These are phyloP conservation scores for Tanypteryx hageni DNA, from an alignment of 2,888 invertebrate species.

Conservation along the genomic window DNA sequence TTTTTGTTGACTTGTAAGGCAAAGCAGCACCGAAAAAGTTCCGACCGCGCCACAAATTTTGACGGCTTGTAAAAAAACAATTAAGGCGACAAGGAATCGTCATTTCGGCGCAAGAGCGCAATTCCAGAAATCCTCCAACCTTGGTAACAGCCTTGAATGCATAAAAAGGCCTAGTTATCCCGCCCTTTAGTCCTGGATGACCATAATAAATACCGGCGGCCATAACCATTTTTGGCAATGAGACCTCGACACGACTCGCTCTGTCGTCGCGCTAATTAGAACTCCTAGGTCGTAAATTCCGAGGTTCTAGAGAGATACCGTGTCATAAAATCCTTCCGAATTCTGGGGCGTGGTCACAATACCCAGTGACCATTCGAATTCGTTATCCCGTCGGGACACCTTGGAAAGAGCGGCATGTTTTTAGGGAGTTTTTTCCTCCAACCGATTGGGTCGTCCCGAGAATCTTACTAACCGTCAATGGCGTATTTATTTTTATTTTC, in stretches of 20 bases:
- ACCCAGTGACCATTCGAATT: not conserved
- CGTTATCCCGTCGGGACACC: not conserved
- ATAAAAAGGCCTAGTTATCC: not conserved
- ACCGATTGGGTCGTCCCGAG: too few relatives aligned
- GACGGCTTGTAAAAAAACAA: too few relatives aligned
- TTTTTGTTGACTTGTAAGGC: too few relatives aligned
- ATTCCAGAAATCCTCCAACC: not conserved
- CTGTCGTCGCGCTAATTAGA: slow-evolving; percentile 18
- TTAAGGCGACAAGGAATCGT: not conserved
- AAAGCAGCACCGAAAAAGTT: too few relatives aligned
- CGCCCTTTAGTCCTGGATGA: not conserved
- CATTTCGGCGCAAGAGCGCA: not conserved
- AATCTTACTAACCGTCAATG: too few relatives aligned
- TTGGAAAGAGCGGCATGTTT: too few relatives aligned
- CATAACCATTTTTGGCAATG: slow-evolving; percentile 34
- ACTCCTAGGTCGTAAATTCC: slow-evolving; percentile 17
- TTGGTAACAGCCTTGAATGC: not conserved
- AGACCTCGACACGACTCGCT: not conserved
- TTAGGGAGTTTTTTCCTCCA: too few relatives aligned
- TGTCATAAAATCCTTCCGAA: not conserved
- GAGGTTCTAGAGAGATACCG: not conserved
- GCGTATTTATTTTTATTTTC: too few relatives aligned
- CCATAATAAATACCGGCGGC: not conserved
- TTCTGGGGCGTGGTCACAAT: not conserved
- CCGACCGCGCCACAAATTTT: too few relatives aligned